Conservation (phyloP, 2,113 vertebrate species). For the Podilymbus podiceps region DNA sequence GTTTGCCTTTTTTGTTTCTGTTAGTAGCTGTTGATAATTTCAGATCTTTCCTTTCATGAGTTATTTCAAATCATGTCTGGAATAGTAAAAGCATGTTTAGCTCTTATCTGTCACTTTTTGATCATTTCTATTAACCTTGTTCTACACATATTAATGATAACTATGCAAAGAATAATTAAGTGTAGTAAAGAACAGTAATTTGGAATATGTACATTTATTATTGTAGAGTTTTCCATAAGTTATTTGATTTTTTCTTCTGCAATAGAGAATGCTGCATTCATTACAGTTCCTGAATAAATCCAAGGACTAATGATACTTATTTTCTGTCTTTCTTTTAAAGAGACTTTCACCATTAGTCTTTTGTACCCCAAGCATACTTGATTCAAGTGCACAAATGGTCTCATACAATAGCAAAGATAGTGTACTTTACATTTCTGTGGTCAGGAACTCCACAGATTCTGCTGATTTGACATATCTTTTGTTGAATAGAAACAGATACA, state of each 20-base stretch:
- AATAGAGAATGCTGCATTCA: background rate
- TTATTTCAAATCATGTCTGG: background rate
- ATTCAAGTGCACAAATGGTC: background rate
- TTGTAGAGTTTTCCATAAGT: background rate
- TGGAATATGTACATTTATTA: background rate
- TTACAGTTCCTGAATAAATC: background rate
- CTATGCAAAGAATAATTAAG: constrained; percentile 27
- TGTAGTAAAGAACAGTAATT: background rate
- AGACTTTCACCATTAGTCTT: background rate
- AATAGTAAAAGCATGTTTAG: constrained; percentile 19
- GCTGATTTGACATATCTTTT: background rate
- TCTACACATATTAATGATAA: background rate
- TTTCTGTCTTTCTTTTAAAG: background rate
- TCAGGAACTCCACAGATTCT: background rate
- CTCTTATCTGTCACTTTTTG: constrained; percentile 14
- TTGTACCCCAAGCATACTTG: background rate
- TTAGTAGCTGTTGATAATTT: constrained; percentile 52
- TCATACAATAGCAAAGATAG: background rate
- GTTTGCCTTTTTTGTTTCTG: constrained; percentile 50
- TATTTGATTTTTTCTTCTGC: background rate
- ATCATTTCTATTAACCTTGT: constrained; percentile 31
- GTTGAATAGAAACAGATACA: background rate
- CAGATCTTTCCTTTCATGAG: constrained; percentile 36
- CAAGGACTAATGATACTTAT: background rate
- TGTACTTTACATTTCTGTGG: background rate